Percentiles rank a stretch among this genome's conserved stretches.
Conservation (phyloP, 2,113 vertebrate species). For the Otis tarda region DNA sequence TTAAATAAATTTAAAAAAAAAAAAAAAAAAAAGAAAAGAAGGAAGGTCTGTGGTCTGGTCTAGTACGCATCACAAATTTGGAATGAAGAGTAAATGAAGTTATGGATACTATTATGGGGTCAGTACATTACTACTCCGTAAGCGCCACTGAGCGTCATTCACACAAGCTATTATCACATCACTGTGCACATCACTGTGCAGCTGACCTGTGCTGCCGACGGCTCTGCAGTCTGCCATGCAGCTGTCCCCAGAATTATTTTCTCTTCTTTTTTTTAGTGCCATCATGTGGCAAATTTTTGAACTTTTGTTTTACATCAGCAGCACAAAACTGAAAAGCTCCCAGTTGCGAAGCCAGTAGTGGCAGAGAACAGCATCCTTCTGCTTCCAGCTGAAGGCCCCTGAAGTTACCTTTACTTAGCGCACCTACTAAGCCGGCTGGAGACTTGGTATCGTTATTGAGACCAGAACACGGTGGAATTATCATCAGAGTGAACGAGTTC, state of each 20-base stretch:
- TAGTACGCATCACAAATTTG: not conserved
- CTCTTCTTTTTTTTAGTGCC: not conserved
- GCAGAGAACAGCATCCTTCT: not conserved
- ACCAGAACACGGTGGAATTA: not conserved
- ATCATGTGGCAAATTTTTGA: not conserved
- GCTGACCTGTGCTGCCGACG: not conserved
- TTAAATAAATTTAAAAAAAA: not conserved
- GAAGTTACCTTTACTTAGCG: not conserved
- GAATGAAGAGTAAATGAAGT: not conserved
- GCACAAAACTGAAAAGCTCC: not conserved
- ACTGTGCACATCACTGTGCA: rapidly evolving
- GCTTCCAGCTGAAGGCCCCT: not conserved
- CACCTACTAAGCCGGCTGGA: not conserved
- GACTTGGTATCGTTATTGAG: rapidly evolving
- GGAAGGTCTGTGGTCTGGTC: no score
- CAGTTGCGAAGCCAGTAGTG: rapidly evolving
- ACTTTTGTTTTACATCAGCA: not conserved
- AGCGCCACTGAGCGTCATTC: rapidly evolving
- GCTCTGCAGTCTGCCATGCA: not conserved
- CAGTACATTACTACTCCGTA: not conserved
- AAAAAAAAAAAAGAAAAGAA: not conserved
- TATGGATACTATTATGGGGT: rapidly evolving
- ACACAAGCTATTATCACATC: rapidly evolving
- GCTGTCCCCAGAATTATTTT: not conserved
- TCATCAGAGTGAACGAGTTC: not conserved